Conservation (phyloP, 2,888 invertebrate genomes). For the Stramonita haemastoma region DNA sequence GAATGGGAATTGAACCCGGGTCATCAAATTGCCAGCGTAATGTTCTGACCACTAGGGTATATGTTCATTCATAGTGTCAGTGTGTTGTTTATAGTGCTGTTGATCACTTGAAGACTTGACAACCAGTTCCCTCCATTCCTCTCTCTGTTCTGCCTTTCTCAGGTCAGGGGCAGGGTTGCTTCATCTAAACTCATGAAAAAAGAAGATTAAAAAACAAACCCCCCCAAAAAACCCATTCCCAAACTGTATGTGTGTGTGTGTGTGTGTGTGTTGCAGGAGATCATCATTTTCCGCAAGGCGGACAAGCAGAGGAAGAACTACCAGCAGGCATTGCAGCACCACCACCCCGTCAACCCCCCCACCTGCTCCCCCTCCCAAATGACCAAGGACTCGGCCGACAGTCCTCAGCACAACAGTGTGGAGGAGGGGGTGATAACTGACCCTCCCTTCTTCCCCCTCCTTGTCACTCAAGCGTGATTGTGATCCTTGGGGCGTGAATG, state of each 20-base stretch:
- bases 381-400: conserved; percentile 27
- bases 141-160: too few species aligned
- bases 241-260: background rate
- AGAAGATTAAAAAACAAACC: too few species aligned
- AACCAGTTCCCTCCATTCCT: too few species aligned
- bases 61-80: too few species aligned
- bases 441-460: background rate
- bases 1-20: too few species aligned
- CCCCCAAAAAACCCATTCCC: too few species aligned
- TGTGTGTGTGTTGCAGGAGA: conserved; percentile 83
- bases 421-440: conserved; percentile 41
- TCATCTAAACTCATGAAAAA: too few species aligned
- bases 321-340: conserved; percentile 54
- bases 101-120: too few species aligned
- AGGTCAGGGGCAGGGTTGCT: too few species aligned
- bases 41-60: too few species aligned
- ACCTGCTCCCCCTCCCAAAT: conserved; percentile 40
- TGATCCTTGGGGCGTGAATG: background rate
- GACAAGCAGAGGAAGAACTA: conserved; percentile 81
- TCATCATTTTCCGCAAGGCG: conserved; percentile 97
- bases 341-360: conserved; percentile 45
- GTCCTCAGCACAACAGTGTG: conserved; percentile 26
- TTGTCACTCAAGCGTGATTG: conserved; percentile 8
- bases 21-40: too few species aligned
- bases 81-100: too few species aligned